These are phyloP conservation scores for Mycteria americana DNA, from an alignment of 2,797 vertebrate species.

Conservation along the genomic window DNA sequence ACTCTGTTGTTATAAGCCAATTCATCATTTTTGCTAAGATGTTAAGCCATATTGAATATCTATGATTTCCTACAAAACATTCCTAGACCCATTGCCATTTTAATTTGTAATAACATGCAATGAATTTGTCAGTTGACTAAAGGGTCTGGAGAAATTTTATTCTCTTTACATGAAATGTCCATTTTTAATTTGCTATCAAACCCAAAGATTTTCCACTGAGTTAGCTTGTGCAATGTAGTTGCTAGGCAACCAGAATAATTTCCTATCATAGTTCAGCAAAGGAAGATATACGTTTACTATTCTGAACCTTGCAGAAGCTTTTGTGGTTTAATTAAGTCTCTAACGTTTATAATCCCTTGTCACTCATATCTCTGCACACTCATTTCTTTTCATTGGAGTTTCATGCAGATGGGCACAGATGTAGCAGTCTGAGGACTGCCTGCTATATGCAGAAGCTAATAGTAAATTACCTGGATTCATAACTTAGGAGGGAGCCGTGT, in stretches of 20 bases:
- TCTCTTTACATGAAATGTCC: neutral
- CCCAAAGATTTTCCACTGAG: neutral
- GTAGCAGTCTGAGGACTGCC: neutral
- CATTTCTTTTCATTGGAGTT: neutral
- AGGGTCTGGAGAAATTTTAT: neutral
- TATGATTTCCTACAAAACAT: neutral
- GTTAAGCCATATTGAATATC: neutral
- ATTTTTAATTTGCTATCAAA: constrained; percentile 30
- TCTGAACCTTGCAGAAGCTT: neutral
- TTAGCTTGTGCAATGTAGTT: constrained; percentile 18
- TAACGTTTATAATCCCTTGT: neutral
- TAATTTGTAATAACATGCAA: neutral
- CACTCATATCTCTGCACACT: neutral
- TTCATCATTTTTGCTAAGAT: neutral
- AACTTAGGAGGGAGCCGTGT: neutral
- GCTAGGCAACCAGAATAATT: constrained; percentile 43
- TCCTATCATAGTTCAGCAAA: neutral
- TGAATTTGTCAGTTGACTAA: neutral
- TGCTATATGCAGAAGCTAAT: neutral
- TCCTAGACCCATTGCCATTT: neutral
- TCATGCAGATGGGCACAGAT: neutral
- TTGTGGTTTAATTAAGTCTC: constrained; percentile 34
- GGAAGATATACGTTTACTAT: neutral
- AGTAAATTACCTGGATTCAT: neutral
- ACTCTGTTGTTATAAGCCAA: neutral